A percentile compares a stretch with the other conserved stretches of the same genome.
phyloP scores from a whole-genome alignment of 2,113 vertebrate species.

The Elachura formosa region DNA sequence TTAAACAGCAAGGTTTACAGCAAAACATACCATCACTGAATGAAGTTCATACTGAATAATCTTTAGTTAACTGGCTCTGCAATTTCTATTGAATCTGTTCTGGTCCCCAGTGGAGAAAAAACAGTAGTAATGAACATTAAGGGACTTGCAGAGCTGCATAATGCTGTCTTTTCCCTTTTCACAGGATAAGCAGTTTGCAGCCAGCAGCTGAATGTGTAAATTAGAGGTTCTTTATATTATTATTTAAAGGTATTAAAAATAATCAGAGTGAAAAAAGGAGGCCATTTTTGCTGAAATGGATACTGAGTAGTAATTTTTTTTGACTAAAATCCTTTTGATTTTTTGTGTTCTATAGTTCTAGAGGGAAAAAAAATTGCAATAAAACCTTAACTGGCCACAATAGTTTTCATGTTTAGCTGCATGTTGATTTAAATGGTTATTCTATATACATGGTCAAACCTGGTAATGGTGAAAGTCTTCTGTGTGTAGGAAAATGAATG shows the following conservation, averaged over 20 bases:
- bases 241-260: background rate
- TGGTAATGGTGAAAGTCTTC: background rate
- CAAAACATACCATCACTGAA: background rate
- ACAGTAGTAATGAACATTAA: background rate
- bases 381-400: background rate
- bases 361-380: background rate
- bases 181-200: background rate
- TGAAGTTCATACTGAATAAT: background rate
- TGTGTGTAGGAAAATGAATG: background rate
- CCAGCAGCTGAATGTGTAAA: background rate
- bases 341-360: background rate
- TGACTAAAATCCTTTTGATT: background rate
- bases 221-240: background rate
- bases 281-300: background rate
- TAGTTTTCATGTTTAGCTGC: background rate
- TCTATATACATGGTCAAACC: background rate
- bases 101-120: background rate
- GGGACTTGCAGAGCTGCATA: background rate
- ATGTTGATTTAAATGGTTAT: background rate
- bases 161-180: background rate
- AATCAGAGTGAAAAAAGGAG: background rate
- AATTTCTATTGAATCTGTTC: background rate
- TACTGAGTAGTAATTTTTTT: background rate
- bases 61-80: constrained; percentile 1
- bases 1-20: background rate